Evolutionary conservation across 2,797 vertebrate species (phyloP).

Genomic region (Sebastes kiyomatsui): DNA sequence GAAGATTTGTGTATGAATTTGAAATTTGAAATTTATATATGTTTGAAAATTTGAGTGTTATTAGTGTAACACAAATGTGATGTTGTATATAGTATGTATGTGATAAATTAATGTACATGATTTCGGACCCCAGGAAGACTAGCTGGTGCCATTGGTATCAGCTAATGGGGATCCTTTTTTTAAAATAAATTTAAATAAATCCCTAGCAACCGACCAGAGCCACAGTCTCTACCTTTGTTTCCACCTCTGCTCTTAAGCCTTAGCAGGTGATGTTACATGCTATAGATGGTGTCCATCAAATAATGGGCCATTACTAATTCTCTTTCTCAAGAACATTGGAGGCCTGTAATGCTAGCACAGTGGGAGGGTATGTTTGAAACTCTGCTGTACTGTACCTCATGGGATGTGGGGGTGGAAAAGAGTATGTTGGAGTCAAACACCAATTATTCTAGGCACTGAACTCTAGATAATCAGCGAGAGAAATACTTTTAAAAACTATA

Average conservation of each 20-base stretch:
- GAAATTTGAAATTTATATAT: too few species aligned
- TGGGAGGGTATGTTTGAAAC: conserved; percentile 54
- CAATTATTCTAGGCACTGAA: conserved; percentile 70
- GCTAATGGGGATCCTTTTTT: too few species aligned
- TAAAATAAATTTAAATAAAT: too few species aligned
- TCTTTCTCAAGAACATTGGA: conserved; percentile 42
- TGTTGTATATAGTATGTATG: too few species aligned
- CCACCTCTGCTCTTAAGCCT: conserved; percentile 49
- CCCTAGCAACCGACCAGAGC: not conserved
- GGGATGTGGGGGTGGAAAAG: conserved; percentile 58
- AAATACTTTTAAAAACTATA: conserved; percentile 9
- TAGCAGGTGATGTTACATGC: conserved; percentile 30
- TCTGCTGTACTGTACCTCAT: conserved; percentile 35
- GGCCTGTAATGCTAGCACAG: conserved; percentile 35
- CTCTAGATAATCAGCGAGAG: conserved; percentile 46
- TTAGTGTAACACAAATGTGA: too few species aligned
- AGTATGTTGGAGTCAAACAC: conserved; percentile 70
- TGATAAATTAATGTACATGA: too few species aligned
- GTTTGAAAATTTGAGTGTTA: too few species aligned
- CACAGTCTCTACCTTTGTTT: conserved; percentile 22
- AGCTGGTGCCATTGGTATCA: too few species aligned
- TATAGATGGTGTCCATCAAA: conserved; percentile 51
- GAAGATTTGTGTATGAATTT: too few species aligned
- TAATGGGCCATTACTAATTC: conserved; percentile 65
- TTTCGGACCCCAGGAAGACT: too few species aligned